Conservation (phyloP, 2,113 vertebrate genomes). For the Ornithorhynchus anatinus region DNA sequence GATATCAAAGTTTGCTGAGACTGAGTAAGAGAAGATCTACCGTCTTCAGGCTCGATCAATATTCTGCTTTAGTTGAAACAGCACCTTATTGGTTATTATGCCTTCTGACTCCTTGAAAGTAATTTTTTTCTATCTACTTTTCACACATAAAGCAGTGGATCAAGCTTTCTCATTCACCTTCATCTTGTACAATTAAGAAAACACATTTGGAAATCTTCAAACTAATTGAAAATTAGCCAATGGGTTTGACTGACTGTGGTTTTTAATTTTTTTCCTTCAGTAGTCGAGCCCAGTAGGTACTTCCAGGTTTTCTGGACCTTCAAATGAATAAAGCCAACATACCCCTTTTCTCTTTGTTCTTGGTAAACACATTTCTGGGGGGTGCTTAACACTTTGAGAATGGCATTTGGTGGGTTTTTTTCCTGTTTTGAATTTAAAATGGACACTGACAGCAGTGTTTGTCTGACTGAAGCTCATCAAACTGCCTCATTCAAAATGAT, state of each 20-base stretch:
- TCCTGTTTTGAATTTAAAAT: slow-evolving; percentile 30
- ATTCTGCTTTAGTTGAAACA: slow-evolving; percentile 26
- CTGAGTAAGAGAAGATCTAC: slow-evolving; percentile 23
- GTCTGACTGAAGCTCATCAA: slow-evolving; percentile 49
- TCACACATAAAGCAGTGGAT: too few relatives aligned
- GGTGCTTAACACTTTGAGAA: slow-evolving; percentile 20
- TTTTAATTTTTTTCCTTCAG: not conserved
- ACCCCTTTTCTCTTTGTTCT: slow-evolving; percentile 24
- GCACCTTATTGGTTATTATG: slow-evolving; percentile 24
- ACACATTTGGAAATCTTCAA: too few relatives aligned
- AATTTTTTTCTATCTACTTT: too few relatives aligned
- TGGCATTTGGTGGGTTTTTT: slow-evolving; percentile 47
- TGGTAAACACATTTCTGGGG: slow-evolving; percentile 25
- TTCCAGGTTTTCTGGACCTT: not conserved
- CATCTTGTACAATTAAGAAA: too few relatives aligned
- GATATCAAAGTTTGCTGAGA: slow-evolving; percentile 29
- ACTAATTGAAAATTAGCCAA: too few relatives aligned
- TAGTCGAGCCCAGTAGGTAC: not conserved
- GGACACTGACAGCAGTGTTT: slow-evolving; percentile 48
- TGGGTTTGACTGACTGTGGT: too few relatives aligned
- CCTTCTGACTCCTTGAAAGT: slow-evolving; percentile 36
- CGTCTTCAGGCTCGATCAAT: slow-evolving; percentile 54
- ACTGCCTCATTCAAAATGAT: slow-evolving; percentile 54
- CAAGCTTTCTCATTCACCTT: too few relatives aligned
- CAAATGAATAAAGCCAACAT: slow-evolving; percentile 29